These are phyloP conservation scores for Lithobates pipiens DNA, from an alignment of 2,797 vertebrate genomes.

Conservation along the genomic window DNA sequence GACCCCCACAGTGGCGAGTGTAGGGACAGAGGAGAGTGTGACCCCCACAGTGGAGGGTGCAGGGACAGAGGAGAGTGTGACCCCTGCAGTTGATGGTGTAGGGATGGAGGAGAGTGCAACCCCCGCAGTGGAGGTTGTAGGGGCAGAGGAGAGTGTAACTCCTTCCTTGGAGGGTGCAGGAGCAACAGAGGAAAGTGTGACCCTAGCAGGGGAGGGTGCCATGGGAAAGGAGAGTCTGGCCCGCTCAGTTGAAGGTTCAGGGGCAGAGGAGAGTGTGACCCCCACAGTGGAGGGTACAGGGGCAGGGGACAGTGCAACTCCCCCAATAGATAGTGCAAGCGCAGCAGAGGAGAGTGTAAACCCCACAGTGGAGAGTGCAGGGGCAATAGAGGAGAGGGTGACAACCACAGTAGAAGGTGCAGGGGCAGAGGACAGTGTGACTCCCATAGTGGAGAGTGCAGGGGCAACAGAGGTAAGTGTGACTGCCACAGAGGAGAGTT, in stretches of 20 bases:
- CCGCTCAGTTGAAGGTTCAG: neutral
- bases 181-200: neutral
- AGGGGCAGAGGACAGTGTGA: neutral
- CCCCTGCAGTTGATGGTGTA: neutral
- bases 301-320: accelerated
- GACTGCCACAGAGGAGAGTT: neutral
- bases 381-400: no score
- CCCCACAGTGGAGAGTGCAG: neutral
- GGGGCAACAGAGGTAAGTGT: neutral
- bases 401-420: no score
- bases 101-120: neutral
- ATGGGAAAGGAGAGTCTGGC: neutral
- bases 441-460: neutral
- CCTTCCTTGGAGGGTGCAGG: neutral
- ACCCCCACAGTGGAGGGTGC: neutral
- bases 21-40: neutral
- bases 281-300: neutral
- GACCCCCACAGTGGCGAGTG: neutral
- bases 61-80: neutral
- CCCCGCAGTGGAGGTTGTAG: neutral
- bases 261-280: no score
- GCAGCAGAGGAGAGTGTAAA: neutral
- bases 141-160: neutral
- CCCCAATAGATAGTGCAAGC: neutral
- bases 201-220: neutral